These are phyloP conservation scores for Pyrocoelia pectoralis DNA, from an alignment of 2,888 invertebrate genomes.

Conservation along the genomic window DNA sequence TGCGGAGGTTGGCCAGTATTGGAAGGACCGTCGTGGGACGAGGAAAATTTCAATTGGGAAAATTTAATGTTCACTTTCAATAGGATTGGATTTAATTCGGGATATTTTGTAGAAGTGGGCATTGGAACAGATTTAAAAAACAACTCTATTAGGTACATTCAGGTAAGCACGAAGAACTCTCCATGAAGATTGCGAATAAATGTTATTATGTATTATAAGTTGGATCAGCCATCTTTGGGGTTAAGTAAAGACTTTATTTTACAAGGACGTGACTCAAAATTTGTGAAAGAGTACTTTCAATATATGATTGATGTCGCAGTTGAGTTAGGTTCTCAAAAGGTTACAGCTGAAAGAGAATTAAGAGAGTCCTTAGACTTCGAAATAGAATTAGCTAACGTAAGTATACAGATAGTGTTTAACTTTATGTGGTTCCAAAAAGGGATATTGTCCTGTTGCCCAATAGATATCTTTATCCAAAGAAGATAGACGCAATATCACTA, in stretches of 20 bases:
- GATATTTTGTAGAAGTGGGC: conserved; percentile 30
- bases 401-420: neutral
- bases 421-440: neutral
- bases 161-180: no score
- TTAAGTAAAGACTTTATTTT: conserved; percentile 39
- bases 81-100: conserved; percentile 31
- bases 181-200: no score
- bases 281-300: conserved; percentile 41
- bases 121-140: conserved; percentile 40
- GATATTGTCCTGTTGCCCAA: no score
- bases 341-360: conserved; percentile 41
- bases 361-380: conserved; percentile 42
- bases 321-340: conserved; percentile 43
- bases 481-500: conserved; percentile 35
- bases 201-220: no score
- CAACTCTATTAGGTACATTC: conserved; percentile 31
- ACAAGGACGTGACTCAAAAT: conserved; percentile 31
- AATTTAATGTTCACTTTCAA: conserved; percentile 27
- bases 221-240: conserved; percentile 41
- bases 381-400: conserved; percentile 38
- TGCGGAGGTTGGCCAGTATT: conserved; percentile 92
- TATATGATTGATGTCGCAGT: conserved; percentile 46
- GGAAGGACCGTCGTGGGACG: conserved; percentile 74
- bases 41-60: conserved; percentile 41
- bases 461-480: conserved; percentile 45